phyloP scores from a whole-genome alignment of 2,113 vertebrate genomes.

The Phycodurus eques region DNA sequence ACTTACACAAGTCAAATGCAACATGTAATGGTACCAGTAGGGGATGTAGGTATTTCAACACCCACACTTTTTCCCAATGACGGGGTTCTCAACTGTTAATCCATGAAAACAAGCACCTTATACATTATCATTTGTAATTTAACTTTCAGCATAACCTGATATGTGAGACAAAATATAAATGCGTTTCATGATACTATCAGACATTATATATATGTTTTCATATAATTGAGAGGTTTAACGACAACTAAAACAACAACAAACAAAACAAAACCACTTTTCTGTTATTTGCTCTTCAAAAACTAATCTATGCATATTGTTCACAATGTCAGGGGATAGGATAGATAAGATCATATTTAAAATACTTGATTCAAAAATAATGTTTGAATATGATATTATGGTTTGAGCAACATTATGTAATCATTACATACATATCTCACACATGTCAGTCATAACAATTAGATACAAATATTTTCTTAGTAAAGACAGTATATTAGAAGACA shows the following conservation, averaged over 20 bases:
- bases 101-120: neutral
- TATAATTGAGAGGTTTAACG: neutral
- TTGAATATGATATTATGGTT: too few relatives aligned
- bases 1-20: neutral
- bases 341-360: neutral
- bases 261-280: constrained; percentile 14
- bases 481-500: neutral
- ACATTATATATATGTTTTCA: neutral
- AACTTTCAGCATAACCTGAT: neutral
- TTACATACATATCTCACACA: too few relatives aligned
- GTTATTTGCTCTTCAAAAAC: constrained; percentile 19
- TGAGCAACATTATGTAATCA: too few relatives aligned
- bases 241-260: constrained; percentile 15
- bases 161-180: too few relatives aligned
- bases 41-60: too few relatives aligned
- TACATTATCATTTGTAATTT: neutral
- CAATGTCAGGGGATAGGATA: constrained; percentile 32
- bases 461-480: too few relatives aligned
- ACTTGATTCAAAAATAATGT: neutral
- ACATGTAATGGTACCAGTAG: neutral
- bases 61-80: too few relatives aligned
- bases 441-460: too few relatives aligned
- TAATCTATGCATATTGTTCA: constrained; percentile 65
- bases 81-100: too few relatives aligned
- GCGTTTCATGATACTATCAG: neutral